Conservation (phyloP, 2,888 invertebrate genomes). For the Protophormia terraenovae region DNA sequence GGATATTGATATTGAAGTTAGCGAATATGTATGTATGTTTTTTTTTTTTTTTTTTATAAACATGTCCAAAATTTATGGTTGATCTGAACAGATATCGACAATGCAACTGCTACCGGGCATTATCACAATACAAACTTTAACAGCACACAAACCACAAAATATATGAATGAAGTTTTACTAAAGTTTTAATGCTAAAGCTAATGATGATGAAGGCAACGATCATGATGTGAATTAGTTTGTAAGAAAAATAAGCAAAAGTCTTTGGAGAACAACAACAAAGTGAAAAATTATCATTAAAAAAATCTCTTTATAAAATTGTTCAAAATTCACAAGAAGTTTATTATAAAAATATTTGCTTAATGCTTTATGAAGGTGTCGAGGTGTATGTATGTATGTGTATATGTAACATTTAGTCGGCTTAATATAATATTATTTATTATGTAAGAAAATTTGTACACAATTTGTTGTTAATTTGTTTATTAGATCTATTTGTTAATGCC, state of each 20-base stretch:
- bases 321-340: conserved; percentile 2
- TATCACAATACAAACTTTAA: conserved; percentile 60
- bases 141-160: neutral
- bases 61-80: conserved; percentile 79
- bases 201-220: neutral
- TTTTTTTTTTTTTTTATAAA: conserved; percentile 57
- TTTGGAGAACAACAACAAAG: neutral
- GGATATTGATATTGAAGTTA: neutral
- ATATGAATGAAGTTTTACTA: conserved; percentile 46
- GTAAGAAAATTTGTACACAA: conserved; percentile 30
- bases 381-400: neutral
- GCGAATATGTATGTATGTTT: conserved; percentile 25
- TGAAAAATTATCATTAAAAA: conserved; percentile 43
- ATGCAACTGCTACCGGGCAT: conserved; percentile 81
- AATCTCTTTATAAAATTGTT: conserved; percentile 34
- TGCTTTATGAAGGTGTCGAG: conserved; percentile 25
- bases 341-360: neutral
- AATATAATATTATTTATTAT: conserved; percentile 20
- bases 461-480: conserved; percentile 51
- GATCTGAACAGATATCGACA: conserved; percentile 81
- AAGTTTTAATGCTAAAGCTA: neutral
- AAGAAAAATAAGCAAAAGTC: conserved; percentile 40
- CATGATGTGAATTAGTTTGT: conserved; percentile 42
- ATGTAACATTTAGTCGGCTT: neutral
- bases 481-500: conserved; percentile 14